Base-by-base conservation (phyloP, 1,140 invertebrate species). In the Polypedilum pembai region DNA sequence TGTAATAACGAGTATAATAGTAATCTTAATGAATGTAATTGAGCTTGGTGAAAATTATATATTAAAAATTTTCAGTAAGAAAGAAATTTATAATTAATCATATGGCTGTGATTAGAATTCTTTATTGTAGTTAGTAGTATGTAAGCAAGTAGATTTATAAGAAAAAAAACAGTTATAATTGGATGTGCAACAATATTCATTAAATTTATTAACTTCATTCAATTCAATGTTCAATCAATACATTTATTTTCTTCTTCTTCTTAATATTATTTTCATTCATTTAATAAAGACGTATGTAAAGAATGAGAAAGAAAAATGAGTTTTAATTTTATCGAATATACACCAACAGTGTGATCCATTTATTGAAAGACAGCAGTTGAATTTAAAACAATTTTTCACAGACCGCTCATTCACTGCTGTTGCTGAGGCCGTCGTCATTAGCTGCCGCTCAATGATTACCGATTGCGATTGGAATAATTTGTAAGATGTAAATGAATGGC, bases 181-280 rank as follows among this genome's bases (percentile, higher is more conserved):
- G n/a, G 45, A 56, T n/a, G 45, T 56, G 45, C 45, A 56, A 56
- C 8, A 56, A 56, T 56, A 56, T 56, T 56, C 45, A 56, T 56
- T 56, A 56, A 56, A 56, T 15, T 56, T 56, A 56, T 56, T 56
- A 56, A 56, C 45, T 56, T 56, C 45, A 56, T 56, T 56, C 45
- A n/a, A 56, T 56, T 56, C 45, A 56, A 56, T 56, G 24, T 56
- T 12, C 45, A 4, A 56, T 56, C 45, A 56, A 56, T 56, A 4
- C 45, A 56, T 56, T 56, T 56, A 56, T n/a, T n/a, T 4, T 56
- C n/a, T 56, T 56, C n/a, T 56, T 56, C 45, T n/a, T 56, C 15
- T 56, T n/a, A 12, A 56, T n/a, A 56, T 56, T 15, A 12, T 33
- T n/a, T 56, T 56, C 45, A 56, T 56, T 56, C 45, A 15, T 56